Evolutionary conservation across 2,888 invertebrate genomes (phyloP).

Genomic region (Drosophila phalerata): DNA sequence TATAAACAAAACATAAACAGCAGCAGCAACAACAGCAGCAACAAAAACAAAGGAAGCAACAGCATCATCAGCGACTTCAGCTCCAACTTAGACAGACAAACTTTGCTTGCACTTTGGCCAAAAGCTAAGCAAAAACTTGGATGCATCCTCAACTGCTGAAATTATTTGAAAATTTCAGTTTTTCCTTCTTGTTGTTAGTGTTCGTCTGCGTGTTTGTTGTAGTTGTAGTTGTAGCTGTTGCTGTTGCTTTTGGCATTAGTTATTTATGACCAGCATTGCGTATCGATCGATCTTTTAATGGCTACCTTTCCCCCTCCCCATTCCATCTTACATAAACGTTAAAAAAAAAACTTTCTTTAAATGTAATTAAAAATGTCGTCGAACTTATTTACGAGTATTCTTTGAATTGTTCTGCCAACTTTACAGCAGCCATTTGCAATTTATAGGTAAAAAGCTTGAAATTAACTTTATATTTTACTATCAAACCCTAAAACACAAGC

Average conservation of each 20-base stretch:
- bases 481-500: not conserved
- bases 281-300: slow-evolving; percentile 75
- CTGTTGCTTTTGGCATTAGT: slow-evolving; percentile 56
- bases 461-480: slow-evolving; percentile 9
- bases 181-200: slow-evolving; percentile 31
- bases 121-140: slow-evolving; percentile 57
- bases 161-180: slow-evolving; percentile 79
- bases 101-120: slow-evolving; percentile 53
- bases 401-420: slow-evolving; percentile 67
- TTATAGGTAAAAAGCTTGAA: slow-evolving; percentile 19
- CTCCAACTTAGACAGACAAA: slow-evolving; percentile 55
- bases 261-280: slow-evolving; percentile 73
- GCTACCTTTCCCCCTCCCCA: not conserved
- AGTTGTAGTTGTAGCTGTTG: slow-evolving; percentile 4
- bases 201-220: slow-evolving; percentile 33
- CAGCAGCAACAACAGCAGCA: slow-evolving; percentile 18
- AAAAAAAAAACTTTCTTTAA: slow-evolving; percentile 60
- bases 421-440: slow-evolving; percentile 33
- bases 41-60: slow-evolving; percentile 4
- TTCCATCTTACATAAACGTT: not conserved
- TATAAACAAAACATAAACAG: slow-evolving; percentile 69
- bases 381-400: slow-evolving; percentile 80
- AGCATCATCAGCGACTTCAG: slow-evolving; percentile 26
- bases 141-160: slow-evolving; percentile 49
- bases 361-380: slow-evolving; percentile 81